Evolutionary conservation across 2,888 invertebrate genomes (phyloP), one percentile per base, ranked within the genome.

Genomic region (Drymonia ruficornis): DNA sequence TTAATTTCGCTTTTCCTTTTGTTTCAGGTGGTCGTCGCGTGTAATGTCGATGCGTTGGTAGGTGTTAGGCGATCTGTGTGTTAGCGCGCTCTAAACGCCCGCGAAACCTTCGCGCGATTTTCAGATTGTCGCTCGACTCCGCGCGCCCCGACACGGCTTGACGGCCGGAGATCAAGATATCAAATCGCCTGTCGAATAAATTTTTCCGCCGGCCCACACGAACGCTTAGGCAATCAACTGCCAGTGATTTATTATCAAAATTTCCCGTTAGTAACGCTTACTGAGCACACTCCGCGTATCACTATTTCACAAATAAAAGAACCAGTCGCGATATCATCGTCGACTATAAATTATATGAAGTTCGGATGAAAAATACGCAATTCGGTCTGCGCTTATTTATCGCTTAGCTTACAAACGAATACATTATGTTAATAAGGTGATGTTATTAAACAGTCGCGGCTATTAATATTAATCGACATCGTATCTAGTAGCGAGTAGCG

Each of bases 1-100:
- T 93, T 93, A 93, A 93, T 93, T 93, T 93, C 84, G 93, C 93
- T 93, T 93, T 89, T 89, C 86, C 89, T 90, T 92, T 93, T 93
- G 93, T 93, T 93, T 78, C 93, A 93, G 93, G 89, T 93, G 86
- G 89, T 83, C 91, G 84, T 83, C 88, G 83, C 79, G 84, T 80
- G 81, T 86, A 77, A 74, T 74, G 69, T 78, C 81, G 76, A 83
- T 83, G 78, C 76, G 85, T 87, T 83, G 86, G 88, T 90, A 89
- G 89, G 87, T 85, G 75, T 77, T 79, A 81, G 75, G 65, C 64
- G 48, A 57, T 52, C 50, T 56, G 63, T 70, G 61, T 68, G 61
- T 76, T 73, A 84, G 84, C 83, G 79, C 81, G 83, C 84, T 77
- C 79, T 75, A 67, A 46, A 54, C 57, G 57, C 67, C 56, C 52